Percentiles rank a stretch among this genome's conserved stretches.
phyloP scores from a whole-genome alignment of 2,888 invertebrate species.

The Netelia melanura region DNA sequence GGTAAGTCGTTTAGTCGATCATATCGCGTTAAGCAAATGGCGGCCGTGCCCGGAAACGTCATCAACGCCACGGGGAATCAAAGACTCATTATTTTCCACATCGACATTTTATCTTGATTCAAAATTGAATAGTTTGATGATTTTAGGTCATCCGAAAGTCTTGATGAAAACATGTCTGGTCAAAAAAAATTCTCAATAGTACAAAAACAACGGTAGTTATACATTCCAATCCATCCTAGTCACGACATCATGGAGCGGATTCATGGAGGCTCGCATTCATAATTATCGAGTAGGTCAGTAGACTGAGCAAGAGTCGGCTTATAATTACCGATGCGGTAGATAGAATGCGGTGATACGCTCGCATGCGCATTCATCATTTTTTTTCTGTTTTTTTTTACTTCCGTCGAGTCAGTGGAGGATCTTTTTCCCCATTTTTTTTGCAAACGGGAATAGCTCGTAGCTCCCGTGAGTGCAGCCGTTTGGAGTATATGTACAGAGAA shows the following conservation, averaged over 20 bases:
- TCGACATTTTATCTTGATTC: too few species aligned
- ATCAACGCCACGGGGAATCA: too few species aligned
- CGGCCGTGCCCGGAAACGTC: too few species aligned
- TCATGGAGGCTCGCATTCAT: constrained; percentile 15
- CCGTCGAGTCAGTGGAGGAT: constrained; percentile 15
- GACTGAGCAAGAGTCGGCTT: constrained; percentile 4
- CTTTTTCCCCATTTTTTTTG: constrained; percentile 7
- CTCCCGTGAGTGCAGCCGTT: constrained; percentile 48
- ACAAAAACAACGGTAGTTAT: background rate
- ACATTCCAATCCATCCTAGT: background rate
- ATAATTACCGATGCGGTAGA: constrained; percentile 16
- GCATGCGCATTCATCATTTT: constrained; percentile 30
- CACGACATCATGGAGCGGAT: background rate
- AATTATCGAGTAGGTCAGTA: constrained; percentile 8
- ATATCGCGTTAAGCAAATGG: too few species aligned
- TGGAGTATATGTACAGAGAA: constrained; percentile 57
- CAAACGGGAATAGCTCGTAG: constrained; percentile 43
- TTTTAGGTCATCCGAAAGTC: too few species aligned
- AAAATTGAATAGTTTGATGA: too few species aligned
- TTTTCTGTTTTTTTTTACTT: constrained; percentile 1
- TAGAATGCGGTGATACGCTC: constrained; percentile 25
- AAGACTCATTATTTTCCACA: too few species aligned
- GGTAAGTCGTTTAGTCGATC: too few species aligned
- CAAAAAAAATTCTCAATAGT: background rate
- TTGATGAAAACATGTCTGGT: background rate